Base-by-base conservation (phyloP, 2,113 vertebrate species). In the Electrona antarctica region DNA sequence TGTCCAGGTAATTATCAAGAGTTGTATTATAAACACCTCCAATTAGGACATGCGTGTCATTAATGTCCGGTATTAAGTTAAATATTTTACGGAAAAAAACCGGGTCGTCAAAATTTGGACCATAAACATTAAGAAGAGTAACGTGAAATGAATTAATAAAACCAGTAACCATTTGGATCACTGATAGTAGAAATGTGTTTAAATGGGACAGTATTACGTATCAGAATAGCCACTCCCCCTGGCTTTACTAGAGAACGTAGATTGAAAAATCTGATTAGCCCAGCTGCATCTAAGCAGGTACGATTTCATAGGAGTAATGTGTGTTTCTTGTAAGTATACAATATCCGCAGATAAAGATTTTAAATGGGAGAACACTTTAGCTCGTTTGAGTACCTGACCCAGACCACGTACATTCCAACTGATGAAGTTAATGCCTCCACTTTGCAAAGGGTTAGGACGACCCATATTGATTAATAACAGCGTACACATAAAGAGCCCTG, bases 361-460 rank as follows among this genome's bases (percentile, higher is more conserved):
- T 52, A 71, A 51, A 62, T 61, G 59, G 10, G 58, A 50, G 41
- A 50, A 71, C 47, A 71, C 59, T 46, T 71, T 63, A 5, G 59
- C 69, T 46, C 46, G 47, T 48, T 60, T 60, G 57, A 62, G 12
- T 12, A n/a, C 15, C 4, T 71, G 59, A 7, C 50, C 60, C 8
- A 71, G 9, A 9, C 48, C 58, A 15, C 50, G 28, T 6, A 71
- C 46, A 55, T 54, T 54, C 58, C 49, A 54, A 48, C 47, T 52
- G 29, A 8, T 48, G 33, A 62, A 63, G 49, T 48, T 61, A 46
- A 63, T 71, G 59, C 58, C 59, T 5, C 47, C 46, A 71, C 46
- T n/a, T 29, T 33, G 45, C 14, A 8, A 48, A 48, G 47, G 47
- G 6, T 7, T 7, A 48, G 6, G 6, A 48, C 6, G 47, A 48